Percentiles rank a stretch among this genome's conserved stretches.
phyloP scores from a whole-genome alignment of 2,113 vertebrate species.

The Urocitellus parryii region DNA sequence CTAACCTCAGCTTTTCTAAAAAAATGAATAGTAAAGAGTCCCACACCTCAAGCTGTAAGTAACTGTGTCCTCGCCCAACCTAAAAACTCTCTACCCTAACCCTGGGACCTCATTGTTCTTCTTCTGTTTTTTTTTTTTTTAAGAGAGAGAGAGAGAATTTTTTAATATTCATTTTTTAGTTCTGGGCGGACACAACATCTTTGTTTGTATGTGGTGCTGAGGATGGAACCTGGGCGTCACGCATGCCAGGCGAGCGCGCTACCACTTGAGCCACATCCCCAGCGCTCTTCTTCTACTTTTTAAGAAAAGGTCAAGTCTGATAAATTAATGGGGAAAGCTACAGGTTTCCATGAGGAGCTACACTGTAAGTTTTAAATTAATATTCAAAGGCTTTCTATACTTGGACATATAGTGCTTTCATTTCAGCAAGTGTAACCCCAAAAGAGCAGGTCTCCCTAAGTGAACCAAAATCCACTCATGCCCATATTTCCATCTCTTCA shows the following conservation, averaged over 20 bases:
- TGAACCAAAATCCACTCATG: not conserved
- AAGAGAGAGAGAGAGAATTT: too few species aligned
- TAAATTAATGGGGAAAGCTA: not conserved
- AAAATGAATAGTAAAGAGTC: not conserved
- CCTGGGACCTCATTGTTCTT: not conserved
- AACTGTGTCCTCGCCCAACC: not conserved
- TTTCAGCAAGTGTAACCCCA: not conserved
- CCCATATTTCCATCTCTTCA: not conserved
- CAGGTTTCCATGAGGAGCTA: not conserved
- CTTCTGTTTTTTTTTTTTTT: not conserved
- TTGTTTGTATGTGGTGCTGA: too few species aligned
- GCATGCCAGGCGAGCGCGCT: too few species aligned
- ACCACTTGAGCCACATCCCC: too few species aligned
- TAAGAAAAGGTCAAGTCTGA: not conserved
- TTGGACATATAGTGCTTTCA: not conserved
- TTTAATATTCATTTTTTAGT: too few species aligned
- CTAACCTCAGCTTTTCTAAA: not conserved
- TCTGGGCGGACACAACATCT: too few species aligned
- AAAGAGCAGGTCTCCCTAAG: not conserved
- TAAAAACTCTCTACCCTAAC: not conserved
- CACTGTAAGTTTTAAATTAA: not conserved
- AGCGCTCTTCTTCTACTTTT: not conserved
- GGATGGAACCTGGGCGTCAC: too few species aligned
- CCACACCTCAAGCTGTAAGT: not conserved
- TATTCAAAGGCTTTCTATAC: not conserved